phyloP scores from a whole-genome alignment of 2,888 invertebrate genomes.

The Serrognathus titanus region DNA sequence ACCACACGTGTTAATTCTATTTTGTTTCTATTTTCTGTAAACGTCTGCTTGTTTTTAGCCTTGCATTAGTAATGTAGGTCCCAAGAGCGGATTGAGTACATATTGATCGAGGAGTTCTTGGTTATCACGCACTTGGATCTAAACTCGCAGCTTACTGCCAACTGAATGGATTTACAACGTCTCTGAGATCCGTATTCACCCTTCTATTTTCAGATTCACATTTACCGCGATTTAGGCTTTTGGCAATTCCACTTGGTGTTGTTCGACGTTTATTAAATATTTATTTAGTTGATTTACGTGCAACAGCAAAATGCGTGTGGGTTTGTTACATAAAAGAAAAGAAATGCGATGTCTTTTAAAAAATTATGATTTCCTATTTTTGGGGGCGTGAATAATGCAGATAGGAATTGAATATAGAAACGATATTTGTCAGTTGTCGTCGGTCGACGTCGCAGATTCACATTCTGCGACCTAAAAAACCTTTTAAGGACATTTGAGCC shows the following conservation, averaged over 20 bases:
- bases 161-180: conserved; percentile 30
- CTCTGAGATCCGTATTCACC: conserved; percentile 19
- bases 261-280: no score
- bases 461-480: conserved; percentile 25
- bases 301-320: no score
- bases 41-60: no score
- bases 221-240: conserved; percentile 5
- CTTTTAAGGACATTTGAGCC: conserved; percentile 27
- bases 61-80: conserved; percentile 25
- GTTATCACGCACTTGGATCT: conserved; percentile 33
- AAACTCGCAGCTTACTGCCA: conserved; percentile 32
- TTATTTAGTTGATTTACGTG: no score
- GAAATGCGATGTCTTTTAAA: no score
- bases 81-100: conserved; percentile 28
- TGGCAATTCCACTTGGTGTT: conserved; percentile 6
- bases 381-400: no score
- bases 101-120: conserved; percentile 30
- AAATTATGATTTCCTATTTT: no score
- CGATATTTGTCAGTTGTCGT: conserved; percentile 23
- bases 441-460: conserved; percentile 18
- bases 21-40: no score
- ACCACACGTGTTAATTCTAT: no score
- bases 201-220: conserved; percentile 2
- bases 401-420: conserved; percentile 5
- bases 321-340: no score